Evolutionary conservation across 2,113 vertebrate species (phyloP).

Genomic region (Condylura cristata): DNA sequence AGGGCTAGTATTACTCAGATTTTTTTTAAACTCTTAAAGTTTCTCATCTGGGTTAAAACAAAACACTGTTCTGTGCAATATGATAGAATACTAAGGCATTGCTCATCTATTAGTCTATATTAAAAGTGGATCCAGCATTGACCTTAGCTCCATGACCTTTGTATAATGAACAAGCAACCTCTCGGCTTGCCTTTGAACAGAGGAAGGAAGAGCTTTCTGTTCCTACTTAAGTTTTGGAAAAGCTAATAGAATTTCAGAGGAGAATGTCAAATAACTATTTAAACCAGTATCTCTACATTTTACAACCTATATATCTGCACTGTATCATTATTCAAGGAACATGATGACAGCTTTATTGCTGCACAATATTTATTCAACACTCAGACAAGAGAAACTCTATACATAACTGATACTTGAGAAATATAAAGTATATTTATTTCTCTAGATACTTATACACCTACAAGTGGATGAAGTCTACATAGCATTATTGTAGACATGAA

Average conservation of each 20-base stretch:
- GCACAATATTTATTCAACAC: not conserved
- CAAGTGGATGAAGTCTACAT: not conserved
- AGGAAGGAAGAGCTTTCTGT: not conserved
- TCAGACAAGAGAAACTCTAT: not conserved
- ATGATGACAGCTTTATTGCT: not conserved
- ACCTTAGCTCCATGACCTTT: not conserved
- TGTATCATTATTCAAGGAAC: not conserved
- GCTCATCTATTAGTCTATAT: not conserved
- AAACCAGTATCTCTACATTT: conserved; percentile 5
- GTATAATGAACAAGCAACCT: not conserved
- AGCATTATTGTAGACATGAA: not conserved
- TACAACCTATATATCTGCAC: not conserved
- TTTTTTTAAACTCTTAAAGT: not conserved
- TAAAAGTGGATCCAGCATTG: not conserved
- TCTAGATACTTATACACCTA: not conserved
- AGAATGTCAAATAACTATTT: not conserved
- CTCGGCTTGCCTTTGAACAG: not conserved
- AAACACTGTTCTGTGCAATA: not conserved
- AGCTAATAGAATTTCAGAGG: conserved; percentile 6
- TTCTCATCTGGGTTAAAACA: not conserved
- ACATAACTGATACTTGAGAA: not conserved
- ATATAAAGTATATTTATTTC: not conserved
- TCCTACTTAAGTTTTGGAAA: not conserved
- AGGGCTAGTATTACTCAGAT: not conserved
- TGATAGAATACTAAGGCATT: not conserved